A percentile compares a stretch with the other conserved stretches of the same genome.
Conservation (phyloP, 35 echinoderm and acorn worm species). For the Eucidaris tribuloides region DNA sequence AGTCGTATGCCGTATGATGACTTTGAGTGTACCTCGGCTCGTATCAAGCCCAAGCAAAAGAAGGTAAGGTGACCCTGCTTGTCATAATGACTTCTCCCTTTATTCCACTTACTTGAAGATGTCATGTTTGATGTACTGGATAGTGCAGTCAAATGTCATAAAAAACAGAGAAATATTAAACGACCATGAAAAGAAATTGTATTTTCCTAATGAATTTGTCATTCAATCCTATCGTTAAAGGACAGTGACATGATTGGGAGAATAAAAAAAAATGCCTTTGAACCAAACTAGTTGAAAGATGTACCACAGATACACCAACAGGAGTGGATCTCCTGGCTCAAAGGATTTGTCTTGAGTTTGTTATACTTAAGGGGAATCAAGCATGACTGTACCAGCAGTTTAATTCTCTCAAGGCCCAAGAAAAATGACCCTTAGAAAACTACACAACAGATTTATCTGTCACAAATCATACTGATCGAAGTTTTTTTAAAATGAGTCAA, state of each 20-base stretch:
- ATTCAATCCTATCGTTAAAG: no score
- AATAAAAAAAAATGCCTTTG: no score
- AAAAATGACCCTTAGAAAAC: neutral
- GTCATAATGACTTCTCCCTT: neutral
- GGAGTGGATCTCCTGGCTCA: no score
- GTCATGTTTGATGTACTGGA: neutral
- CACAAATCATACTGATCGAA: no score
- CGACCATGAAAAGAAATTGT: neutral
- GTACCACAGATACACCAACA: no score
- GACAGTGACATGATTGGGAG: no score
- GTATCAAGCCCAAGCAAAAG: conserved; percentile 90
- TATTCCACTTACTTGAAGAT: neutral
- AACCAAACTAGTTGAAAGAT: no score
- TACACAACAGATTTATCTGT: no score
- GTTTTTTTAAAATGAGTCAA: no score
- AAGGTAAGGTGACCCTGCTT: conserved; percentile 52
- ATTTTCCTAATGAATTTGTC: neutral
- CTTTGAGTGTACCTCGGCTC: conserved; percentile 47
- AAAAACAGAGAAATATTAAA: neutral
- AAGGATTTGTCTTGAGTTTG: no score
- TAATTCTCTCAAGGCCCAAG: no score
- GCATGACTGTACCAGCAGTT: neutral
- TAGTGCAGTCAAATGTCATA: neutral
- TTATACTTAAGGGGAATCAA: no score
- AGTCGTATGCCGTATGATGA: conserved; percentile 78